Evolutionary conservation across 2,797 vertebrate genomes (phyloP).

Genomic region (Phalloptychus januarius): DNA sequence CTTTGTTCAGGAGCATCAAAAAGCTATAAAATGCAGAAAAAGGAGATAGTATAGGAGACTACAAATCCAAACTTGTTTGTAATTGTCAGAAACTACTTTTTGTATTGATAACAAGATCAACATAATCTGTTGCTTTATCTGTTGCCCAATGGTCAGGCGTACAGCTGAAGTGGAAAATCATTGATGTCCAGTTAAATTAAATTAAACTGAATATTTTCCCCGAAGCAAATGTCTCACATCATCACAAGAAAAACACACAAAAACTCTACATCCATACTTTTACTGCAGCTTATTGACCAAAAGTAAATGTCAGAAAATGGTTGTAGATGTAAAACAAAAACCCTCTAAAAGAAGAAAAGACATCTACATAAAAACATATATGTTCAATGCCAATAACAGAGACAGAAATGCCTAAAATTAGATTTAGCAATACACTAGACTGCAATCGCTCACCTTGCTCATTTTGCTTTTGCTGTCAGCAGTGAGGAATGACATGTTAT

Average conservation of each 20-base stretch:
- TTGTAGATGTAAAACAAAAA: constrained; percentile 16
- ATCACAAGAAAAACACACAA: constrained; percentile 1
- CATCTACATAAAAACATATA: constrained; percentile 2
- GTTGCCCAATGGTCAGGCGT: not conserved
- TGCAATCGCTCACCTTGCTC: constrained; percentile 87
- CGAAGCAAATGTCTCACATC: not conserved
- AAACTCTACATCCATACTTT: not conserved
- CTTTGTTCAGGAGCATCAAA: not conserved
- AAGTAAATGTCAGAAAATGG: constrained; percentile 18
- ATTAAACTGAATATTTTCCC: not conserved
- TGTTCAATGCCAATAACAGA: not conserved
- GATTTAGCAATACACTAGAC: not conserved
- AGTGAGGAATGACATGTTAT: constrained; percentile 98
- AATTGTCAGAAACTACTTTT: not conserved
- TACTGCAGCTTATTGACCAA: constrained; percentile 4
- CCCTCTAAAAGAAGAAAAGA: not conserved
- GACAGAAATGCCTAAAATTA: constrained; percentile 2
- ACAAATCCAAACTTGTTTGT: not conserved
- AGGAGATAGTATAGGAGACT: not conserved
- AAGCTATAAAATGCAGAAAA: not conserved
- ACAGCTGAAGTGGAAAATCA: not conserved
- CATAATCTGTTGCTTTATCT: not conserved
- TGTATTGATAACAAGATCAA: not conserved
- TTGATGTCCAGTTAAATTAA: not conserved
- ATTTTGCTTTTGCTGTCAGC: constrained; percentile 98